phyloP scores from a whole-genome alignment of 2,113 vertebrate species.

The Holacanthus passer region DNA sequence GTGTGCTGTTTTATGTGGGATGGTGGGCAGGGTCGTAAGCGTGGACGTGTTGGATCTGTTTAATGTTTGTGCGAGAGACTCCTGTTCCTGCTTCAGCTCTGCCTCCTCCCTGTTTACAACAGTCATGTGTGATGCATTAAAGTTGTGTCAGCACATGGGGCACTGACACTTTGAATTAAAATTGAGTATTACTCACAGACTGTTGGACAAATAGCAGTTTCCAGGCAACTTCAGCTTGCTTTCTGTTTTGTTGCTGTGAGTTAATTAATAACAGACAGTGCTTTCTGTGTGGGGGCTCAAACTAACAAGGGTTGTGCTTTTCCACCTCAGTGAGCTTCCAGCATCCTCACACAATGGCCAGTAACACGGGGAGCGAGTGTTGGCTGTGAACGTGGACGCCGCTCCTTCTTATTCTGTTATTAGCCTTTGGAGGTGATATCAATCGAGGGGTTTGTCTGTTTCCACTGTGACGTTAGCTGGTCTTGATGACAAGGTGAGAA shows the following conservation, averaged over 20 bases:
- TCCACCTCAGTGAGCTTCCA: constrained; percentile 46
- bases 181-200: constrained; percentile 2
- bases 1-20: not conserved
- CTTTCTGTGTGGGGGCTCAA: constrained; percentile 24
- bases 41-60: not conserved
- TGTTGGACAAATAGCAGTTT: constrained; percentile 40
- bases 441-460: not conserved
- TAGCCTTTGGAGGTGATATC: not conserved
- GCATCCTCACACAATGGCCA: constrained; percentile 26
- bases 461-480: constrained; percentile 14
- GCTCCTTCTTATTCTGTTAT: not conserved
- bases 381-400: constrained; percentile 29
- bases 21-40: too few relatives aligned
- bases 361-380: not conserved
- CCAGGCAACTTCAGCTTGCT: constrained; percentile 47
- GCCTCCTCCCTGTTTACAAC: constrained; percentile 56
- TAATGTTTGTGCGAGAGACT: constrained; percentile 6
- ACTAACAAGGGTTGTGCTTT: constrained; percentile 44
- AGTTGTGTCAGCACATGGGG: constrained; percentile 37
- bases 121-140: constrained; percentile 49
- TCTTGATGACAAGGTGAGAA: constrained; percentile 33
- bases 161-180: constrained; percentile 33
- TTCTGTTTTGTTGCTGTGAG: constrained; percentile 46
- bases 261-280: constrained; percentile 67
- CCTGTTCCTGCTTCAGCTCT: constrained; percentile 28